A percentile compares a stretch with the other conserved stretches of the same genome.
phyloP scores from a whole-genome alignment of 2,888 invertebrate species.

The Eumerus sabulonum region DNA sequence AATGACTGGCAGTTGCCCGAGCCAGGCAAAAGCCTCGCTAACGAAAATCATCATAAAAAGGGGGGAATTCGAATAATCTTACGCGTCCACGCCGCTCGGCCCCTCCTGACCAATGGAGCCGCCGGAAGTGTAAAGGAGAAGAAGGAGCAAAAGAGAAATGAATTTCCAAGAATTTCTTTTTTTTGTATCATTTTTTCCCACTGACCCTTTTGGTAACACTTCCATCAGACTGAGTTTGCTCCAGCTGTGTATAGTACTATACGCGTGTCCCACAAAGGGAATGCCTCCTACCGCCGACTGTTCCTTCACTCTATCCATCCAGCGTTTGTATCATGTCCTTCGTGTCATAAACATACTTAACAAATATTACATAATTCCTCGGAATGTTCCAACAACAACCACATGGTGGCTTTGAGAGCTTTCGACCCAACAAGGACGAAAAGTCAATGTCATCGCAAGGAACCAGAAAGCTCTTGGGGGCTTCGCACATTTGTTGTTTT shows the following conservation, averaged over 20 bases:
- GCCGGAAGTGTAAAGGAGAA: too few relatives aligned
- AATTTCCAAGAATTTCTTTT: constrained; percentile 14
- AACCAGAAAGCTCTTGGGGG: constrained; percentile 5
- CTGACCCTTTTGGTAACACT: constrained; percentile 28
- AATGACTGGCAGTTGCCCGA: neutral
- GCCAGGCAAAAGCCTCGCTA: neutral
- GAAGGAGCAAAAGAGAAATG: constrained; percentile 11
- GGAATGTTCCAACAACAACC: constrained; percentile 24
- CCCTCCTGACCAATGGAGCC: constrained; percentile 9
- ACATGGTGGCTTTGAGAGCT: constrained; percentile 34
- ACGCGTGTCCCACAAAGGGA: neutral
- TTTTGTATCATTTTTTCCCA: constrained; percentile 12
- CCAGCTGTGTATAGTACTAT: neutral
- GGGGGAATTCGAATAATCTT: constrained; percentile 42
- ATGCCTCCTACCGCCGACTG: neutral
- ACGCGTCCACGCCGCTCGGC: constrained; percentile 11
- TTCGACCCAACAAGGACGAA: constrained; percentile 59
- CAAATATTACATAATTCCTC: constrained; percentile 53
- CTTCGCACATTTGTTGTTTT: constrained; percentile 34
- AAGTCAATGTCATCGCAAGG: constrained; percentile 25
- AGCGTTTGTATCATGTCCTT: constrained; percentile 9
- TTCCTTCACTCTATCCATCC: constrained; percentile 3
- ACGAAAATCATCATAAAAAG: constrained; percentile 52
- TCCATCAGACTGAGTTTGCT: constrained; percentile 24
- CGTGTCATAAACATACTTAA: constrained; percentile 40